A percentile compares a stretch with the other conserved stretches of the same genome.
These are phyloP conservation scores for Xanthia icteritia DNA, from an alignment of 2,888 invertebrate genomes.

Conservation along the genomic window DNA sequence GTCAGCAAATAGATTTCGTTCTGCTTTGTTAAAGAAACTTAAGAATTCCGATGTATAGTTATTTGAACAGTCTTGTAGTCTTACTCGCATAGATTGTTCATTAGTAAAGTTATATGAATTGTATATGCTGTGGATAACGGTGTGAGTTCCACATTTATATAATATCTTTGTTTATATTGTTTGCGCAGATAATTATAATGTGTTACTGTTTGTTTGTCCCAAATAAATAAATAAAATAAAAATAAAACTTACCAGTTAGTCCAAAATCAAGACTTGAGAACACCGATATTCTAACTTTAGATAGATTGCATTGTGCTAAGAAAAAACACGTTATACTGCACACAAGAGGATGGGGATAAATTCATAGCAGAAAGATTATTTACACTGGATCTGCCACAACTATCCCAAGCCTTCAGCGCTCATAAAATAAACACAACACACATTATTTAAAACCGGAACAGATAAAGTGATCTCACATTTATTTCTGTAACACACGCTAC, in stretches of 20 bases:
- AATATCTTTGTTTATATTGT: no score
- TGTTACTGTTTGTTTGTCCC: no score
- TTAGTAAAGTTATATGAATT: no score
- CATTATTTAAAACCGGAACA: slow-evolving; percentile 25
- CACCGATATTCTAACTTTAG: background rate
- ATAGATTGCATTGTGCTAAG: background rate
- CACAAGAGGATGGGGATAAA: background rate
- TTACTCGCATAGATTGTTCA: no score
- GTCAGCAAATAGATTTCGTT: no score
- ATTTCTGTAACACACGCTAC: slow-evolving; percentile 68
- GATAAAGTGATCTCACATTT: slow-evolving; percentile 60
- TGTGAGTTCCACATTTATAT: no score
- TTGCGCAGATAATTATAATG: no score
- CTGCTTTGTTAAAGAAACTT: no score
- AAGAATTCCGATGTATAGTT: no score
- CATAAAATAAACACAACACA: slow-evolving; percentile 14
- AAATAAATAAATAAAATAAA: no score
- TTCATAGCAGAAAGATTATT: background rate
- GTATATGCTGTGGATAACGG: no score
- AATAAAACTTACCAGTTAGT: background rate
- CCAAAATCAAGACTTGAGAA: background rate
- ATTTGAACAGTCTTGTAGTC: no score
- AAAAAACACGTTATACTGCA: background rate
- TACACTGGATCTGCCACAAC: background rate
- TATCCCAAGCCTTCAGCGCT: background rate